Evolutionary conservation across 2,113 vertebrate species (phyloP).

Genomic region (Psammodynastes pulverulentus): DNA sequence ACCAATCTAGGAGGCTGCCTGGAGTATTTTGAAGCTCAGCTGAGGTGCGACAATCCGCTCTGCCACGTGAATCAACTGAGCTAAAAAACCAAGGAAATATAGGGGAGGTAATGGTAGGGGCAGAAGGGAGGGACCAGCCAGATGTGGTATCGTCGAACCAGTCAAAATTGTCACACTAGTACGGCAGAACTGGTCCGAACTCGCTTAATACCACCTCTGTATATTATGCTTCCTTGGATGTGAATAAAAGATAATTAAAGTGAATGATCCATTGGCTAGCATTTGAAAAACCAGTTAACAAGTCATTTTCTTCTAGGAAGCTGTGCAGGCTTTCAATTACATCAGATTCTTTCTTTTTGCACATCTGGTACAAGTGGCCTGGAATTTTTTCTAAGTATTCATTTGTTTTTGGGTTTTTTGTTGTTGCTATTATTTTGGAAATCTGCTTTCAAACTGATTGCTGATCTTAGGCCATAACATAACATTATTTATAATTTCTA

Average conservation of each 20-base stretch:
- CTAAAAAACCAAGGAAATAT: no score
- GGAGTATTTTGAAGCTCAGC: no score
- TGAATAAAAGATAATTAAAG: conserved; percentile 59
- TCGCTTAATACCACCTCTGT: no score
- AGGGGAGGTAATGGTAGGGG: no score
- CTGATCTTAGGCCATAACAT: conserved; percentile 40
- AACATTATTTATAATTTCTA: conserved; percentile 23
- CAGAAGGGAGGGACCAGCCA: no score
- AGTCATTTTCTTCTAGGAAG: conserved; percentile 46
- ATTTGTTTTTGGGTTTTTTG: not conserved
- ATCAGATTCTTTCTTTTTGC: conserved; percentile 37
- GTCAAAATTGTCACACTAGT: no score
- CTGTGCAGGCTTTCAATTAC: conserved; percentile 54
- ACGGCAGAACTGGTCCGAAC: no score
- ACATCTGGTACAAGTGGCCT: conserved; percentile 35
- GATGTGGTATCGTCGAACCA: no score
- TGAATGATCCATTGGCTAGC: conserved; percentile 53
- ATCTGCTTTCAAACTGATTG: conserved; percentile 24
- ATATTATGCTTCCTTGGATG: conserved; percentile 45
- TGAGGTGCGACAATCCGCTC: no score
- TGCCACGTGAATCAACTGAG: no score
- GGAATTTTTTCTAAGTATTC: conserved; percentile 47
- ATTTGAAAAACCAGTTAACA: conserved; percentile 60
- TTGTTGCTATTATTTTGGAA: conserved; percentile 8
- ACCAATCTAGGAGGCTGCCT: no score